A percentile compares a stretch with the other conserved stretches of the same genome.
Evolutionary conservation across 2,888 invertebrate genomes (phyloP).

Genomic region (Autographa gamma): DNA sequence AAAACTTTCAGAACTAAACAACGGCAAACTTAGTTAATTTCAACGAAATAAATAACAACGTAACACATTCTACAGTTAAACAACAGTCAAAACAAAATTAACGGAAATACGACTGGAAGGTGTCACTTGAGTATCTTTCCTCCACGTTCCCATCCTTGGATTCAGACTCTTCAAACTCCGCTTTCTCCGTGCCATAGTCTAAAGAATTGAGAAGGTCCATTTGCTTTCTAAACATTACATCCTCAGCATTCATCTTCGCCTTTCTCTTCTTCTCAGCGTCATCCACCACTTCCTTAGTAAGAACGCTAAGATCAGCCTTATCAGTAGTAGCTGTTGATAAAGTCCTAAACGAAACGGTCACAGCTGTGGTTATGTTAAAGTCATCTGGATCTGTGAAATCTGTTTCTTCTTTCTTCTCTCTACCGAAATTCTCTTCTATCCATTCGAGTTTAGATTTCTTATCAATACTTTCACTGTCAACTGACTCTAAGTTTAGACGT

Average conservation of each 20-base stretch:
- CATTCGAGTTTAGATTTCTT: constrained; percentile 58
- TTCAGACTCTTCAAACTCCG: constrained; percentile 64
- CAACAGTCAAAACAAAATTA: constrained; percentile 23
- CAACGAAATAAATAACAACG: constrained; percentile 6
- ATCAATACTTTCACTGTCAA: constrained; percentile 27
- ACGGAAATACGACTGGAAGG: constrained; percentile 65
- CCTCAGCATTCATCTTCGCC: constrained; percentile 56
- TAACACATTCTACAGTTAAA: constrained; percentile 31
- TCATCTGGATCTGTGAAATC: constrained; percentile 34
- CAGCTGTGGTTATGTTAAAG: constrained; percentile 11
- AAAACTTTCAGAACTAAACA: neutral
- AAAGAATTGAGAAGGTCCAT: constrained; percentile 74
- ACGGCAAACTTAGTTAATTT: neutral
- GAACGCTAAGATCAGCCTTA: constrained; percentile 58
- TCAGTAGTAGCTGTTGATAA: constrained; percentile 7
- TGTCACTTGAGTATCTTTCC: constrained; percentile 61
- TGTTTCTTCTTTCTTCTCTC: constrained; percentile 45
- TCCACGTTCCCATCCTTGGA: constrained; percentile 63
- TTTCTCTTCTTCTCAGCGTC: constrained; percentile 47
- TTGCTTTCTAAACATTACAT: constrained; percentile 70
- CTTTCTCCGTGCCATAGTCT: constrained; percentile 74
- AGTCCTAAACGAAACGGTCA: neutral
- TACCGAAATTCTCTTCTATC: constrained; percentile 68
- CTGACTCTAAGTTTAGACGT: constrained; percentile 17
- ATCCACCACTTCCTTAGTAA: constrained; percentile 62